A percentile compares a stretch with the other conserved stretches of the same genome.
Evolutionary conservation across 2,888 invertebrate species (phyloP).

Genomic region (Herminia tarsipennalis): DNA sequence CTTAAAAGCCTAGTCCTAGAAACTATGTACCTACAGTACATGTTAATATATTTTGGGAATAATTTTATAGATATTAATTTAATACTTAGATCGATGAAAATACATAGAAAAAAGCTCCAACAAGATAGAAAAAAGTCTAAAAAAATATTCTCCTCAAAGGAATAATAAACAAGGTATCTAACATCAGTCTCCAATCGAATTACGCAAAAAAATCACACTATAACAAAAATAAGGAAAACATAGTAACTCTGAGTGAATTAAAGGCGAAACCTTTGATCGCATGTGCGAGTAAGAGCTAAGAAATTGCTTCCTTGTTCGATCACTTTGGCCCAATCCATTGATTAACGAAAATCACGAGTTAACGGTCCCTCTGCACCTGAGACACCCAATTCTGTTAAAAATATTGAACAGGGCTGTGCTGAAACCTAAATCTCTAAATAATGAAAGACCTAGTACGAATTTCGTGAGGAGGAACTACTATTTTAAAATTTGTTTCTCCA

Average conservation of each 20-base stretch:
- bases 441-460: not conserved
- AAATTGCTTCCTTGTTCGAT: constrained; percentile 69
- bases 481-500: too few relatives aligned
- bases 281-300: constrained; percentile 58
- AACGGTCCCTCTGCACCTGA: constrained; percentile 62
- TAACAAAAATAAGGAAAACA: constrained; percentile 33
- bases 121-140: too few relatives aligned
- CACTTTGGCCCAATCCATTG: constrained; percentile 64
- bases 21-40: too few relatives aligned
- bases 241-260: constrained; percentile 34
- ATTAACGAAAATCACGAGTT: constrained; percentile 76
- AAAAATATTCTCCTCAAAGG: too few relatives aligned
- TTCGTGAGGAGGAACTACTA: too few relatives aligned
- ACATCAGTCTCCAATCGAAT: constrained; percentile 5
- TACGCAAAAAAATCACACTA: constrained; percentile 34
- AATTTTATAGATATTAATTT: too few relatives aligned
- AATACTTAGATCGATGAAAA: too few relatives aligned
- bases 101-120: too few relatives aligned
- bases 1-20: too few relatives aligned
- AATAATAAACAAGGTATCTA: not conserved
- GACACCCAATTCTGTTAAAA: constrained; percentile 58
- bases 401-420: constrained; percentile 42
- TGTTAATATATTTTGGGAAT: too few relatives aligned
- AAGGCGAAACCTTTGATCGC: constrained; percentile 35
- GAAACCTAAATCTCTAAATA: not conserved